Evolutionary conservation across 2,797 vertebrate species (phyloP), one percentile per base, ranked within the genome.

Genomic region (Acrocephalus scirpaceus): DNA sequence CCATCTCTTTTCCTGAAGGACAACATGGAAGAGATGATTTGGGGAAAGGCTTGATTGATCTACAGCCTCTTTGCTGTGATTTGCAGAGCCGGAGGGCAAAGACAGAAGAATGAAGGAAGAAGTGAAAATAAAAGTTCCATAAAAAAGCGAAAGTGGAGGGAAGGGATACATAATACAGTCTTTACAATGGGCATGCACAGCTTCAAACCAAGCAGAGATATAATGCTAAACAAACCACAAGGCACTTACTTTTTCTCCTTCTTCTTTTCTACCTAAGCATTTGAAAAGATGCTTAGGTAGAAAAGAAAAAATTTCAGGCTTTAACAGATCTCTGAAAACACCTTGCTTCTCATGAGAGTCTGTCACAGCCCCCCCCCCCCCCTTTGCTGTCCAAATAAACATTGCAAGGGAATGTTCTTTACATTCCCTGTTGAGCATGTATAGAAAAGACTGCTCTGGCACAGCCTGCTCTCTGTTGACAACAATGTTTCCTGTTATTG

Each of bases 321-420:
- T 75, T 73, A 70, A 75, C 9, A 60, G 7, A 36, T 66, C n/a
- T 90, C 40, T 79, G 80, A 61, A 86, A 90, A 64, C 91, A 94
- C 90, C 67, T 95, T 92, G 40, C 42, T 94, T 96, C 92, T 96
- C 54, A 0, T 82, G 92, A 94, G 64, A 92, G 60, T 36, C 77
- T 15, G 7, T 18, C 12, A 7, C 22, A 88, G 56, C 53, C 34
- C 27, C 92, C 86, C 83, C 89, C 66, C 86, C 77, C 88, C 88
- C 70, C 90, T 94, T 86, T 90, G 34, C 71, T 94, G 45, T 93
- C 76, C 94, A 96, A 96, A 97, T 81, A 96, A 95, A 95, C 89
- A 86, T 57, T 60, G 25, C 30, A 23, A 90, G 87, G 47, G 69
- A 92, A 94, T 78, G 79, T 86, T 78, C 95, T 94, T 91, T 88